Evolutionary conservation across 2,797 vertebrate genomes (phyloP), one percentile per base, ranked within the genome.

Genomic region (Betta splendens): DNA sequence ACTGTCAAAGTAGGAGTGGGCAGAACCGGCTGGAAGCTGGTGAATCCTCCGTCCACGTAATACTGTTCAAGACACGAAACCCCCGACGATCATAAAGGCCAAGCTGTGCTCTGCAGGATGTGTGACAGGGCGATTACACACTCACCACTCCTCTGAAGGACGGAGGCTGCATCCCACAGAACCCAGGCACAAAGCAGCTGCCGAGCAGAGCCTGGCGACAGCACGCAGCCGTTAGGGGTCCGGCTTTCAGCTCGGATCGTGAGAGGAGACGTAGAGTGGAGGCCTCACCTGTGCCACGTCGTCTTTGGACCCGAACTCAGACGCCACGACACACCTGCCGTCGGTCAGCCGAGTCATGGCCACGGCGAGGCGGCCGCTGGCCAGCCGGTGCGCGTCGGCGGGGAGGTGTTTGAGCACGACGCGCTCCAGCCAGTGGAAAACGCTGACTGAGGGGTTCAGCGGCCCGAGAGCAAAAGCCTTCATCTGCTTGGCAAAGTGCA

Each of bases 141-240:
- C 89, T 81, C 50, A 91, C 92, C 6, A 74, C 85, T 54, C 91
- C 92, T 59, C 81, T 88, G 66, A 87, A 81, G 13, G 79, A 42
- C 31, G 95, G 95, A 21, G 95, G 93, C 52, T 90, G 87, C 62
- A 95, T 77, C 1, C 96, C 95, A 0, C 93, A 94, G 83, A 95
- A 96, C 21, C 93, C 86, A 0, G 96, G 95, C 5, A 98, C 87
- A 60, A 94, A 97, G 63, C 96, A 98, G 87, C 96, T 96, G 66
- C 96, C 97, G 15, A 96, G 85, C 33, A 98, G 87, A 49, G 92
- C 94, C 95, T 97, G 1, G 5, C 1, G 17, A 69, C 52, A 37
- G 42, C n/a, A 46, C 13, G 13, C 0, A 36, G 1, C 3, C 16
- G 32, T n/a, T 25, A 16, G 6, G 49, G 20, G 2, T 7, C n/a